Base-by-base conservation (phyloP, 2,888 invertebrate species). In the Perizoma flavofasciatum region DNA sequence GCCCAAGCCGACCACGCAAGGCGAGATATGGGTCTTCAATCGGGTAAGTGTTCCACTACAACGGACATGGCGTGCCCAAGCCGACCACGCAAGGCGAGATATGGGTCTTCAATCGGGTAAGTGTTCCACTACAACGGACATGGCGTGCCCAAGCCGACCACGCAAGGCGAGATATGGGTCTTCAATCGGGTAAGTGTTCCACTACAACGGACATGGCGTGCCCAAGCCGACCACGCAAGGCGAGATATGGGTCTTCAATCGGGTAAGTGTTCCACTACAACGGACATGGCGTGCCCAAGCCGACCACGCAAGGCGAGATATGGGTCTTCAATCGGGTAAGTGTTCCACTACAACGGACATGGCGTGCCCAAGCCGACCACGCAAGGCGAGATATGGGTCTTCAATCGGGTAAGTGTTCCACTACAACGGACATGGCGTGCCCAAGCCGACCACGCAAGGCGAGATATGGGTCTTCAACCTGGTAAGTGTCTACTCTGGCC, bases 381-480 rank as follows among this genome's bases (percentile, higher is more conserved):
- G 11, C 99, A 99, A 90, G 99, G 99, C 6, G 99, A 99, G 93
- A 98, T 99, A 75, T 99, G 99, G 99, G 99, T 99, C 4, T 99
- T 99, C 91, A 99, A 99, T 90, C 95, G 97, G 92, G 97, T 97
- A 82, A n/a, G n/a, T n/a, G 5, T 11, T 8, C n/a, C 22, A 9
- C 6, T 10, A 32, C 4, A 35, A 5, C 5, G 35, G 35, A 35
- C 35, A 35, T 35, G 99, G 99, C 10, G 99, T 99, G 61, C 99
- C 99, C 45, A 97, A 96, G 85, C 99, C 99, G 39, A 99, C 99
- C 7, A 93, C 95, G 11, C 99, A 99, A 90, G 99, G 99, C 6
- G 99, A 99, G 93, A 98, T 99, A 75, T 99, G 99, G 99, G 99
- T 99, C 4, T 99, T 99, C 91, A 99, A 99, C 90, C 95, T 97